A percentile compares a stretch with the other conserved stretches of the same genome.
Evolutionary conservation across 2,888 invertebrate species (phyloP).

Genomic region (Dione juno): DNA sequence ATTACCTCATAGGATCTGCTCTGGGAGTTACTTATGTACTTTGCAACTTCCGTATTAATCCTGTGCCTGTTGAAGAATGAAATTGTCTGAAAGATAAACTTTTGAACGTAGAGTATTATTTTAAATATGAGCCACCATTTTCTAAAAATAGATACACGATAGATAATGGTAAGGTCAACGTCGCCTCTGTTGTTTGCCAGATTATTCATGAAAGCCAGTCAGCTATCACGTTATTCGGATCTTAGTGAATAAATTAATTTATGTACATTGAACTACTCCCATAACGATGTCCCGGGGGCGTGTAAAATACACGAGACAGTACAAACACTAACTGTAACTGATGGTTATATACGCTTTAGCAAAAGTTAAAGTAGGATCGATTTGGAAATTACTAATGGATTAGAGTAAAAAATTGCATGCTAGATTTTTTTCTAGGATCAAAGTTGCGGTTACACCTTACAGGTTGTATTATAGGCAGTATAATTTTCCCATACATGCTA

Average conservation of each 20-base stretch:
- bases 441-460: too few species aligned
- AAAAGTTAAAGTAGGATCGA: not conserved
- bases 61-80: constrained; percentile 5
- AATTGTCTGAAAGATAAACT: constrained; percentile 2
- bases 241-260: constrained; percentile 19
- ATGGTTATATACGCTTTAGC: not conserved
- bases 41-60: constrained; percentile 15
- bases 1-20: constrained; percentile 23
- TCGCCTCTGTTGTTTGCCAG: constrained; percentile 1
- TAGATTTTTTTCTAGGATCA: too few species aligned
- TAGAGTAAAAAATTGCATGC: too few species aligned
- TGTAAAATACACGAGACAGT: constrained; percentile 11
- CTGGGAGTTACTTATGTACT: constrained; percentile 6
- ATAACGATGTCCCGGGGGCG: constrained; percentile 8
- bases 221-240: constrained; percentile 8
- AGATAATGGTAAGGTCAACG: not conserved
- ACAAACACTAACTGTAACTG: not conserved
- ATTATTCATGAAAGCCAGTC: constrained; percentile 18
- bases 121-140: constrained; percentile 1
- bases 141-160: not conserved
- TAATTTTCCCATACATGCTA: too few species aligned
- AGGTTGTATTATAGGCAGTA: too few species aligned
- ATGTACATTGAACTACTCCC: constrained; percentile 6
- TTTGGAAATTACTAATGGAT: too few species aligned
- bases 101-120: not conserved